Evolutionary conservation across 2,888 invertebrate genomes (phyloP).

Genomic region (Andricus curvator): DNA sequence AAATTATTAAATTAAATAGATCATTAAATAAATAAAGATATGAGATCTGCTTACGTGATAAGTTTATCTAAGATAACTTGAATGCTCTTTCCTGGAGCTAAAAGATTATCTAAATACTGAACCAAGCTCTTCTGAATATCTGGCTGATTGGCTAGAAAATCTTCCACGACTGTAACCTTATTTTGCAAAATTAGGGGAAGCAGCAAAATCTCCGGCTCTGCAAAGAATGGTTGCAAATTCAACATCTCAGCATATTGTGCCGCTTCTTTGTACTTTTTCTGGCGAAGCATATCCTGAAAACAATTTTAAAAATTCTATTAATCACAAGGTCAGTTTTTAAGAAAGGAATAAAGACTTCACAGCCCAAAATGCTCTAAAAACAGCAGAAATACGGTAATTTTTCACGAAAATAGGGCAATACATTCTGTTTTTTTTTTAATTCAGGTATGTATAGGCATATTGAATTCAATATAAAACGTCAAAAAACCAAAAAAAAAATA

Average conservation of each 20-base stretch:
- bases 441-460: too few relatives aligned
- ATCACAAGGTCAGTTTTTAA: neutral
- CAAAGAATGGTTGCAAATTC: constrained; percentile 84
- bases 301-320: neutral
- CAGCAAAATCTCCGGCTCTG: constrained; percentile 84
- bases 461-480: too few relatives aligned
- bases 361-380: too few relatives aligned
- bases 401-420: too few relatives aligned
- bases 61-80: constrained; percentile 81
- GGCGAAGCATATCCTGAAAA: constrained; percentile 81
- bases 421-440: too few relatives aligned
- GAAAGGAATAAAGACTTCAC: too few relatives aligned
- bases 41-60: constrained; percentile 78
- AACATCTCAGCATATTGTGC: constrained; percentile 85
- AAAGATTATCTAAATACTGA: constrained; percentile 85
- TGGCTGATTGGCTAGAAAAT: constrained; percentile 85
- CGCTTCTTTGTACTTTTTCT: constrained; percentile 86
- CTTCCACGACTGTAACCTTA: constrained; percentile 87
- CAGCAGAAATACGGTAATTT: too few relatives aligned
- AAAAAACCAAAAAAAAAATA: too few relatives aligned
- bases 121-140: constrained; percentile 84
- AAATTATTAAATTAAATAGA: too few relatives aligned
- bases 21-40: neutral
- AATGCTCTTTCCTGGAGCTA: constrained; percentile 82
- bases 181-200: constrained; percentile 91